These are phyloP conservation scores for Danionella dracula DNA, from an alignment of 2,797 vertebrate genomes.

Conservation along the genomic window DNA sequence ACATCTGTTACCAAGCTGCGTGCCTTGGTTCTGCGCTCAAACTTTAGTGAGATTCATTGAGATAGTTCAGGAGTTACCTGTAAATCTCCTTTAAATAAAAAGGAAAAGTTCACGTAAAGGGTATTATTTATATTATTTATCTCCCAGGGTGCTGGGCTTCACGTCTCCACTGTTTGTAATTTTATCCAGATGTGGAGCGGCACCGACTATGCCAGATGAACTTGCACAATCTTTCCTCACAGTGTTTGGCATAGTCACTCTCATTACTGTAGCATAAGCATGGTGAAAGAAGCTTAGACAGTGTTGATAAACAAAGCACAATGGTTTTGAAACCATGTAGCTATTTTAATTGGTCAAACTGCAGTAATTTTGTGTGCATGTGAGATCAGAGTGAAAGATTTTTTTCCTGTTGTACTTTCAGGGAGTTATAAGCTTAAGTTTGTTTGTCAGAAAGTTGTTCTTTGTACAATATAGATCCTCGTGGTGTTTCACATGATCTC, in stretches of 20 bases:
- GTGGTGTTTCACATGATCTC: background rate
- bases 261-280: constrained; percentile 56
- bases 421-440: background rate
- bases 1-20: constrained; percentile 50
- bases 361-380: background rate
- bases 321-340: background rate
- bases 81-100: constrained; percentile 19
- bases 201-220: constrained; percentile 68
- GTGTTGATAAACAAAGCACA: constrained; percentile 24
- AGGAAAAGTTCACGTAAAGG: constrained; percentile 56
- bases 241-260: constrained; percentile 64
- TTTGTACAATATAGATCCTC: background rate
- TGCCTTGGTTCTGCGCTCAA: background rate
- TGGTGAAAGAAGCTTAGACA: constrained; percentile 45
- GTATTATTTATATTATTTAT: constrained; percentile 59
- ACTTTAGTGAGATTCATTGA: background rate
- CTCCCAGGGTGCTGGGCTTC: constrained; percentile 59
- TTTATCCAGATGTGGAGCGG: constrained; percentile 71
- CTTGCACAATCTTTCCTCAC: constrained; percentile 70
- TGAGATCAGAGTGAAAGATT: background rate
- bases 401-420: background rate
- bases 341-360: background rate
- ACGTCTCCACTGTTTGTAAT: constrained; percentile 67
- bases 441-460: background rate
- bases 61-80: constrained; percentile 3